A percentile compares a stretch with the other conserved stretches of the same genome.
Conservation (phyloP, 1,140 invertebrate genomes). For the Anthonomus grandis region DNA sequence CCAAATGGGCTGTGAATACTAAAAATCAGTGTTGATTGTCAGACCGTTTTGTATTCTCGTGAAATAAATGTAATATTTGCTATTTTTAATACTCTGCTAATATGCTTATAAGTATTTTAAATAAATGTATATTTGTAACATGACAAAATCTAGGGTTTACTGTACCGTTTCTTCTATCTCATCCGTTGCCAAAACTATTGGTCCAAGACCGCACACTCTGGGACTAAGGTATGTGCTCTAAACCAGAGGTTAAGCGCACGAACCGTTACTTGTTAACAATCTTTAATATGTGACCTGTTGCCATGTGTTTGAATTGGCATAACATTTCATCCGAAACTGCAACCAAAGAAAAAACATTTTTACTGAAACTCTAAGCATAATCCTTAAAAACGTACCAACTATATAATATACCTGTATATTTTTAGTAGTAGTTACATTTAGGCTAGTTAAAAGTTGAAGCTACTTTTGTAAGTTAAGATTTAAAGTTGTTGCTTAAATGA, state of each 20-base stretch:
- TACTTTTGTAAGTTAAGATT: conserved; percentile 6
- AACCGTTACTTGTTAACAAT: too few species aligned
- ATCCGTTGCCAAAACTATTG: conserved; percentile 40
- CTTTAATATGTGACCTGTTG: conserved; percentile 24
- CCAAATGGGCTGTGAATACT: conserved; percentile 69
- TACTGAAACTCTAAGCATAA: conserved; percentile 58
- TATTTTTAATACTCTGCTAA: conserved; percentile 49
- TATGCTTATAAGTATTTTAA: conserved; percentile 45
- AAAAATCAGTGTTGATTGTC: conserved; percentile 63
- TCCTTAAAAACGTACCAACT: conserved; percentile 63
- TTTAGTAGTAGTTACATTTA: conserved; percentile 37
- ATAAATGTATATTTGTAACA: conserved; percentile 44
- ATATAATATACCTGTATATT: conserved; percentile 51
- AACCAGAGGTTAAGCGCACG: too few species aligned
- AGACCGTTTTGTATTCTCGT: conserved; percentile 60
- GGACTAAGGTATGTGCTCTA: conserved; percentile 36
- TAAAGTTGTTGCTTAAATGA: too few species aligned
- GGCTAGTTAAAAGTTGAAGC: conserved; percentile 33
- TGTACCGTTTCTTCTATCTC: conserved; percentile 25
- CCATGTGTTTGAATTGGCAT: too few species aligned
- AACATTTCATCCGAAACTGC: conserved; percentile 32
- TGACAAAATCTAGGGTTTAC: conserved; percentile 20
- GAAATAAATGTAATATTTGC: conserved; percentile 41
- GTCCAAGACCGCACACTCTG: conserved; percentile 33
- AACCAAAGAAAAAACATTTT: conserved; percentile 57